A percentile compares a stretch with the other conserved stretches of the same genome.
phyloP scores from a whole-genome alignment of 2,797 vertebrate species.

The Staurois parvus region DNA sequence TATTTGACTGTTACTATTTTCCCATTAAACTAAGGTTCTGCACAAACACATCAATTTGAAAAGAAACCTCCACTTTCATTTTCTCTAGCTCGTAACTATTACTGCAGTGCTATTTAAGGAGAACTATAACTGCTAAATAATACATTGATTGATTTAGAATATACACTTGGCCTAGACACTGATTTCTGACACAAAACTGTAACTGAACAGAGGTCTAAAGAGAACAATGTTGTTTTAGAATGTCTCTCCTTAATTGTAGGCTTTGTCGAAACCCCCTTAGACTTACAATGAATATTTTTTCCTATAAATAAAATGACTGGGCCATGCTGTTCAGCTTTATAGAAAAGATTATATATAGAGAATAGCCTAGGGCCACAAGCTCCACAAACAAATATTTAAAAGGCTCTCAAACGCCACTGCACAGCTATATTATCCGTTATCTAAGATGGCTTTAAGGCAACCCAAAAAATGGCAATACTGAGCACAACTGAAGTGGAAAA shows the following conservation, averaged over 20 bases:
- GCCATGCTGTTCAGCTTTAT: slow-evolving; percentile 5
- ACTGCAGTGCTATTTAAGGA: slow-evolving; percentile 52
- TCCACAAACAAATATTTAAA: slow-evolving; percentile 22
- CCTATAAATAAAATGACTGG: slow-evolving; percentile 45
- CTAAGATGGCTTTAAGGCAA: slow-evolving; percentile 21
- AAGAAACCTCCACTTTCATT: slow-evolving; percentile 1
- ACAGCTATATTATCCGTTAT: not conserved
- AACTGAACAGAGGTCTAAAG: slow-evolving; percentile 13
- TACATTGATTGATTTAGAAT: slow-evolving; percentile 34
- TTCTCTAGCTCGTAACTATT: slow-evolving; percentile 34
- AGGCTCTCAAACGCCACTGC: not conserved
- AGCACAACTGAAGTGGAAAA: not conserved
- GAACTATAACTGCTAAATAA: slow-evolving; percentile 58
- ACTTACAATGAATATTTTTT: slow-evolving; percentile 30
- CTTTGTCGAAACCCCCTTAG: slow-evolving; percentile 10
- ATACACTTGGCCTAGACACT: slow-evolving; percentile 35
- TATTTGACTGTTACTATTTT: not conserved
- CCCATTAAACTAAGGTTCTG: slow-evolving; percentile 31
- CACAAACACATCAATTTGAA: slow-evolving; percentile 43
- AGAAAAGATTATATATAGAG: slow-evolving; percentile 16
- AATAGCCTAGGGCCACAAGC: slow-evolving; percentile 21
- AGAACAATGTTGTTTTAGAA: slow-evolving; percentile 48
- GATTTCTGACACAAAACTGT: slow-evolving; percentile 25
- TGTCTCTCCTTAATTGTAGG: slow-evolving; percentile 37
- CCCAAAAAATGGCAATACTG: not conserved